Conservation (phyloP, 2,888 invertebrate genomes). For the Campaea margaritaria region DNA sequence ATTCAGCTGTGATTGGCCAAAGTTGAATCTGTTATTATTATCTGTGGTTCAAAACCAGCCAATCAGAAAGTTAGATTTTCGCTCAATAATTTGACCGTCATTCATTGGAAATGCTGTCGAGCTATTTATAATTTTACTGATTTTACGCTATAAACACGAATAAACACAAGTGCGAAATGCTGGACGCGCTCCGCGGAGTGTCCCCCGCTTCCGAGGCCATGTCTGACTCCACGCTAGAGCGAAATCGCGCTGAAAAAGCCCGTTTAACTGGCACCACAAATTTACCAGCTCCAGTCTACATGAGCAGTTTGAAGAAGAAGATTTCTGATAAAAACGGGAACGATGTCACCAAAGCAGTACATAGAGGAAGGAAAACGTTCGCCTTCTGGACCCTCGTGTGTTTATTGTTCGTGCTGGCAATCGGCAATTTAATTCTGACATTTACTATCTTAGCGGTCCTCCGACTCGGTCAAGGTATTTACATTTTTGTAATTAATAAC, state of each 20-base stretch:
- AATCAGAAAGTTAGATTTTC: constrained; percentile 55
- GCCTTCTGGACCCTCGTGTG: constrained; percentile 92
- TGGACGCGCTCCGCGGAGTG: constrained; percentile 66
- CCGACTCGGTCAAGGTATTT: constrained; percentile 87
- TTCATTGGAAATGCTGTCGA: constrained; percentile 43
- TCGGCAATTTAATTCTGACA: constrained; percentile 92
- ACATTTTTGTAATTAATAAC: too few species aligned
- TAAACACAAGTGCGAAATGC: constrained; percentile 56
- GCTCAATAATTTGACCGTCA: constrained; percentile 79
- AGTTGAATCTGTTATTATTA: too few species aligned
- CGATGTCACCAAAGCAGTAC: constrained; percentile 69
- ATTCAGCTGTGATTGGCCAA: too few species aligned
- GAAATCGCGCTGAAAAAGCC: constrained; percentile 75
- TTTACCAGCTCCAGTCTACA: constrained; percentile 52
- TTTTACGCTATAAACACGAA: constrained; percentile 43
- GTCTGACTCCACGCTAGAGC: constrained; percentile 73
- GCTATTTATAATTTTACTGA: constrained; percentile 70
- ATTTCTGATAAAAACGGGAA: constrained; percentile 80
- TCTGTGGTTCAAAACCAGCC: constrained; percentile 39
- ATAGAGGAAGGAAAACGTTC: constrained; percentile 86
- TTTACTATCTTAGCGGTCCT: constrained; percentile 92
- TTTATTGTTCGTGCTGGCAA: constrained; percentile 88
- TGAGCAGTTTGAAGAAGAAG: constrained; percentile 62
- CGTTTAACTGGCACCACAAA: constrained; percentile 63
- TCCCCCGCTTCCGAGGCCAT: constrained; percentile 75